These are phyloP conservation scores for Cotesia chilonis DNA, from an alignment of 1,140 invertebrate genomes.

Conservation along the genomic window DNA sequence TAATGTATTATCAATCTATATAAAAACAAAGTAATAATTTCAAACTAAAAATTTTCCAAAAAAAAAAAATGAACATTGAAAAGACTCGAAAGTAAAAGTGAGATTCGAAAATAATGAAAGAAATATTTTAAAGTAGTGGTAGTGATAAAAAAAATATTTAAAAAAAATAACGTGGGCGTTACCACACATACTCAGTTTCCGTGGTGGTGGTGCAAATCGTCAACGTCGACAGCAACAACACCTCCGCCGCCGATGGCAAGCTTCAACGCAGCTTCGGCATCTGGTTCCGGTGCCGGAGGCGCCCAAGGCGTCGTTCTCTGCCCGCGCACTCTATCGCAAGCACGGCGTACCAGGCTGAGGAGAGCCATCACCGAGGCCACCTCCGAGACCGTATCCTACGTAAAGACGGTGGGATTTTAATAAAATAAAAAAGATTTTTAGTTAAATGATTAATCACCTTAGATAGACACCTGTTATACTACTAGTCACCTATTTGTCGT, in stretches of 20 bases:
- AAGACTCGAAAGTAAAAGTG: not conserved
- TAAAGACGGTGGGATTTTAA: constrained; percentile 79
- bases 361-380: constrained; percentile 88
- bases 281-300: constrained; percentile 53
- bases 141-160: constrained; percentile 10
- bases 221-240: constrained; percentile 59
- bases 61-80: not conserved
- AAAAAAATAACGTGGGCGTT: constrained; percentile 39
- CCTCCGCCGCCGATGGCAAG: constrained; percentile 53
- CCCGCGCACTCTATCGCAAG: constrained; percentile 86
- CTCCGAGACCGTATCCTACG: constrained; percentile 85
- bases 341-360: constrained; percentile 80
- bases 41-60: not conserved
- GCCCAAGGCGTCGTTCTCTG: constrained; percentile 84
- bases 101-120: constrained; percentile 41
- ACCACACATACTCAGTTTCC: constrained; percentile 60
- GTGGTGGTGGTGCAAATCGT: constrained; percentile 66
- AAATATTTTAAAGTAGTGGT: constrained; percentile 41
- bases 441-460: constrained; percentile 8
- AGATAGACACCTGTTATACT: constrained; percentile 9
- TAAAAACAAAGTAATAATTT: too few relatives aligned
- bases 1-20: too few relatives aligned
- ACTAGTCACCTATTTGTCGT: not conserved
- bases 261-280: constrained; percentile 47
- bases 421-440: constrained; percentile 38